These are phyloP conservation scores for Cheirogaleus medius DNA, from an alignment of 2,113 vertebrate genomes.

Conservation along the genomic window DNA sequence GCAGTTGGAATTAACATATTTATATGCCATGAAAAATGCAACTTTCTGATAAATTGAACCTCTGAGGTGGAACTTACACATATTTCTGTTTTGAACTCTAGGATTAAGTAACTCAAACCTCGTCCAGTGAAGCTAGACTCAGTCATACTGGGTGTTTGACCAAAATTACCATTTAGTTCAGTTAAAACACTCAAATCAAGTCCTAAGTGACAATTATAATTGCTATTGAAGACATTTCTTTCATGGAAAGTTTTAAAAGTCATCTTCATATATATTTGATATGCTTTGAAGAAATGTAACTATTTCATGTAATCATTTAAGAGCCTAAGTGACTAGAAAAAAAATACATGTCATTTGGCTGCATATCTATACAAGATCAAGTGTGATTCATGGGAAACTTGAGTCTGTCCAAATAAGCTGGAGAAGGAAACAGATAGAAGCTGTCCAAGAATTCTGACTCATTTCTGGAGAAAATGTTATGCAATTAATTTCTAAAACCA, in stretches of 20 bases:
- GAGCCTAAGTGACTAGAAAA: neutral
- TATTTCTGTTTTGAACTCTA: neutral
- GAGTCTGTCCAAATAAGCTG: neutral
- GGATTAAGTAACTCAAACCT: neutral
- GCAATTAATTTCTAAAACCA: neutral
- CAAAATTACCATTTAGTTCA: neutral
- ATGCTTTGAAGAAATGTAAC: neutral
- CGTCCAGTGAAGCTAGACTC: neutral
- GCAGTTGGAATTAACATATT: neutral
- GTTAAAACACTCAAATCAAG: neutral
- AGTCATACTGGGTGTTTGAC: neutral
- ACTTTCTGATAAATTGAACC: neutral
- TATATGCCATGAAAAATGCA: neutral
- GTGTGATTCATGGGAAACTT: neutral
- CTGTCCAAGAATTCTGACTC: neutral
- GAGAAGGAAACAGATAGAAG: neutral
- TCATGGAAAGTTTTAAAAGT: neutral
- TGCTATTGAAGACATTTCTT: neutral
- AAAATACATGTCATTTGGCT: neutral
- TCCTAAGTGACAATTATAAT: neutral
- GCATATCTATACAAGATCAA: neutral
- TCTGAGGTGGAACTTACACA: neutral
- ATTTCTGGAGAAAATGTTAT: neutral
- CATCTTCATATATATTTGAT: neutral
- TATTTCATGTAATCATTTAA: neutral